Percentiles rank a stretch among this genome's conserved stretches.
These are phyloP conservation scores for Chironomus tentans DNA, from an alignment of 2,888 invertebrate species.

Conservation along the genomic window DNA sequence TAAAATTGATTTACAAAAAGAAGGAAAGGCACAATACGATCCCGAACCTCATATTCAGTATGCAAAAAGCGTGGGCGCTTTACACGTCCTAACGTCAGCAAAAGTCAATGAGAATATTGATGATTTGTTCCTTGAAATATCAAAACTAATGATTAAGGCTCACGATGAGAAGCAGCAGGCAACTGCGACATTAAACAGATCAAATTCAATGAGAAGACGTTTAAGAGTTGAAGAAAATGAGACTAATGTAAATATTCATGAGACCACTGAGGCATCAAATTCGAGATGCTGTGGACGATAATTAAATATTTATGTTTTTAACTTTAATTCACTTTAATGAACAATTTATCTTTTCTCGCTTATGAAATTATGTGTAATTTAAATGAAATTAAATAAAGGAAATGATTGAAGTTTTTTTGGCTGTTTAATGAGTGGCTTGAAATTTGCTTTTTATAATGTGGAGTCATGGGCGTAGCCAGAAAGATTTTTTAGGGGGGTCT, in stretches of 20 bases:
- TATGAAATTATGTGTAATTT: too few relatives aligned
- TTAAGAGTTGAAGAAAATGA: background rate
- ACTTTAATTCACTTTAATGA: background rate
- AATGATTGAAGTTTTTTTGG: too few relatives aligned
- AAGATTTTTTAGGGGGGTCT: too few relatives aligned
- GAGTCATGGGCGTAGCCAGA: too few relatives aligned
- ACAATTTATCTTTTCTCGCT: too few relatives aligned
- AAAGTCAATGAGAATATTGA: conserved; percentile 86
- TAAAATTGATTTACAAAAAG: conserved; percentile 90
- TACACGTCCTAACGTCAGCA: conserved; percentile 88
- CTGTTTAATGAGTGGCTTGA: too few relatives aligned
- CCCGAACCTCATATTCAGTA: conserved; percentile 68
- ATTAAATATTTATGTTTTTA: background rate
- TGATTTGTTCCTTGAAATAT: conserved; percentile 78
- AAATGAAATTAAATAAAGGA: too few relatives aligned
- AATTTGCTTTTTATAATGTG: too few relatives aligned
- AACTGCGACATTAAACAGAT: conserved; percentile 29
- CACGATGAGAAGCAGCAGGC: conserved; percentile 29
- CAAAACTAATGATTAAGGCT: conserved; percentile 53
- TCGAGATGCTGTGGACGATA: background rate
- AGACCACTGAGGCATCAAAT: background rate
- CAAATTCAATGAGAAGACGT: conserved; percentile 30
- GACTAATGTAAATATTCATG: background rate
- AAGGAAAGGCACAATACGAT: conserved; percentile 72
- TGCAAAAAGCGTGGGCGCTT: conserved; percentile 81